Evolutionary conservation across 2,888 invertebrate genomes (phyloP).

Genomic region (Siphonodentalium dalli): DNA sequence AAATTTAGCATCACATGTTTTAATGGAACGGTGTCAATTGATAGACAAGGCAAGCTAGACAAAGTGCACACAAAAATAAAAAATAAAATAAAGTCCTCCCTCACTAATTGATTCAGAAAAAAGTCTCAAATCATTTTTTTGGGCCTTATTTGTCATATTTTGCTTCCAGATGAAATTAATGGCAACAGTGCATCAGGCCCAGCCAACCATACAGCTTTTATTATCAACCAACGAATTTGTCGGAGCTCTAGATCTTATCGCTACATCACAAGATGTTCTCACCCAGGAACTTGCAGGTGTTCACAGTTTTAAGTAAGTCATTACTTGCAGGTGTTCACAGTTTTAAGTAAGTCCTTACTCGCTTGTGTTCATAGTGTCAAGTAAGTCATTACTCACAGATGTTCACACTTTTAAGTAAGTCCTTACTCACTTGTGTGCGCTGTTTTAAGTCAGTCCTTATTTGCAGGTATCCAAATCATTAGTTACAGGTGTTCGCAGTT

Average conservation of each 20-base stretch:
- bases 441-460: no score
- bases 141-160: not conserved
- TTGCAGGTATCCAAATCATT: no score
- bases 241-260: slow-evolving; percentile 94
- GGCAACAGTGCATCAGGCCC: slow-evolving; percentile 96
- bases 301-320: slow-evolving; percentile 79
- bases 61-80: no score
- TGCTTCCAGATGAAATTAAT: slow-evolving; percentile 78
- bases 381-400: slow-evolving; percentile 75
- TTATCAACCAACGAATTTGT: slow-evolving; percentile 96
- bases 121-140: not conserved
- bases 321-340: slow-evolving; percentile 87
- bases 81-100: not conserved
- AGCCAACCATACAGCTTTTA: slow-evolving; percentile 93
- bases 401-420: slow-evolving; percentile 84
- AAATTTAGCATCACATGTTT: no score
- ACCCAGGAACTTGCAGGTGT: slow-evolving; percentile 88
- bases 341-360: slow-evolving; percentile 74
- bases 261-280: slow-evolving; percentile 93
- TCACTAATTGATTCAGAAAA: not conserved
- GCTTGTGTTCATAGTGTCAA: slow-evolving; percentile 91
- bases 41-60: no score
- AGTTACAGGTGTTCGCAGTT: slow-evolving; percentile 92
- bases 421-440: no score
- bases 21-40: no score